phyloP scores from a whole-genome alignment of 35 echinoderm and acorn worm genomes.

The Patiria miniata region DNA sequence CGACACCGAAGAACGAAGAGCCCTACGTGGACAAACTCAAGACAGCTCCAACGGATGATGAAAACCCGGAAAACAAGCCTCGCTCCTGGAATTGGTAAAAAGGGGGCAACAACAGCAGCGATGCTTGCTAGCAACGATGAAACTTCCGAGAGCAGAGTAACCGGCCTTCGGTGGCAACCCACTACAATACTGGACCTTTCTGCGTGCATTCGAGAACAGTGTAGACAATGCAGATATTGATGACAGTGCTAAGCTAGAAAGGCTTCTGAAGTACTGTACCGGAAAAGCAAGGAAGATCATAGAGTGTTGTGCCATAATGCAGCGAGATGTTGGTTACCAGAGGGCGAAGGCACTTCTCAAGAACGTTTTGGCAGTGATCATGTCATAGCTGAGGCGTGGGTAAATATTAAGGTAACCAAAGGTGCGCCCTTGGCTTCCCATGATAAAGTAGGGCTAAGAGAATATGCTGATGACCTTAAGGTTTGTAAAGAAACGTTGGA shows the following conservation, averaged over 20 bases:
- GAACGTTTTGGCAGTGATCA: slow-evolving; percentile 47
- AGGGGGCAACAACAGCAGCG: slow-evolving; percentile 36
- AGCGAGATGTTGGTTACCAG: slow-evolving; percentile 29
- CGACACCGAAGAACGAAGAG: not conserved
- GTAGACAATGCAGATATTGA: slow-evolving; percentile 28
- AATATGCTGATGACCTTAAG: too few relatives aligned
- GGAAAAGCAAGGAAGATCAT: slow-evolving; percentile 33
- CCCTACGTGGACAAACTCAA: not conserved
- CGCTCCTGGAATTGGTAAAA: too few relatives aligned
- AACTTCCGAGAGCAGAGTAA: slow-evolving; percentile 41
- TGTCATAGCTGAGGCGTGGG: slow-evolving; percentile 52
- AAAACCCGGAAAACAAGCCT: not conserved
- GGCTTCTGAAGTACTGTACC: slow-evolving; percentile 48
- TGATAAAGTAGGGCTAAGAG: too few relatives aligned
- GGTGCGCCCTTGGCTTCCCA: not conserved
- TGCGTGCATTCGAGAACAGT: slow-evolving; percentile 54
- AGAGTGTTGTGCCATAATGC: slow-evolving; percentile 51
- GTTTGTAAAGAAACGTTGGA: too few relatives aligned
- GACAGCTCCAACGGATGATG: not conserved
- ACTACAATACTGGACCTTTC: slow-evolving; percentile 48
- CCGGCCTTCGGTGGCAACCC: slow-evolving; percentile 46
- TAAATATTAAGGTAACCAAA: slow-evolving; percentile 48
- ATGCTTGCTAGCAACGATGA: slow-evolving; percentile 38
- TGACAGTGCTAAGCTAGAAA: slow-evolving; percentile 47
- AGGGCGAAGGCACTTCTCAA: slow-evolving; percentile 35